Evolutionary conservation across 2,113 vertebrate species (phyloP), one percentile per base, ranked within the genome.

Genomic region (Lethenteron camtschaticum): DNA sequence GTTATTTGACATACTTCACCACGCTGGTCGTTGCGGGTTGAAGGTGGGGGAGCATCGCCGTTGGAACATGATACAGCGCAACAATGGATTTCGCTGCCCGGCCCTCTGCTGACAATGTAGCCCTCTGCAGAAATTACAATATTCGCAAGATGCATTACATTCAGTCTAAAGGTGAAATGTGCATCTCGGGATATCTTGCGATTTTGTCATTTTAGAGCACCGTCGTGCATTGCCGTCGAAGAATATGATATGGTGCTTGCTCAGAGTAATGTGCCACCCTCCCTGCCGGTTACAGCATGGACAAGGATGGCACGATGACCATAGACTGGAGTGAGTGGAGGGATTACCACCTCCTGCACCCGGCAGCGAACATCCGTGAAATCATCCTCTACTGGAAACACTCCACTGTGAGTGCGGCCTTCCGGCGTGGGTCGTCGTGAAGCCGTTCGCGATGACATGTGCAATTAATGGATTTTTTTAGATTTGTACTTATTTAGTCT

Each of bases 311-410:
- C 12, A 88, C 85, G 10, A 88, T 96, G 85, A 84, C 87, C 73
- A 83, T 96, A 20, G 91, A 95, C 77, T 96, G 91, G 90, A 88
- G 88, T 68, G 89, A 95, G 72, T 95, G 90, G 88, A 81, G 86
- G 60, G 86, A 92, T 71, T 87, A 94, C 75, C 94, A 95, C 77
- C 81, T 89, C 73, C 84, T 96, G 72, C 86, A 84, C 73, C 86
- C 88, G 3, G 87, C 80, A 58, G 81, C 86, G 73, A 85, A 89
- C 75, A 88, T 96, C 70, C 81, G 95, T 70, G 85, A 87, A 77
- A 95, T 96, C 73, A 76, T 95, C 72, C 82, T 81, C 69, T 86
- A 85, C 73, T 94, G 90, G 90, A 96, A 92, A 72, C 88, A 92
- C 78, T 88, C 90, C 58, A 81, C 85, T 69, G 90, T 97, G 77